Conservation (phyloP, 2,113 vertebrate genomes). For the Isurus oxyrinchus region DNA sequence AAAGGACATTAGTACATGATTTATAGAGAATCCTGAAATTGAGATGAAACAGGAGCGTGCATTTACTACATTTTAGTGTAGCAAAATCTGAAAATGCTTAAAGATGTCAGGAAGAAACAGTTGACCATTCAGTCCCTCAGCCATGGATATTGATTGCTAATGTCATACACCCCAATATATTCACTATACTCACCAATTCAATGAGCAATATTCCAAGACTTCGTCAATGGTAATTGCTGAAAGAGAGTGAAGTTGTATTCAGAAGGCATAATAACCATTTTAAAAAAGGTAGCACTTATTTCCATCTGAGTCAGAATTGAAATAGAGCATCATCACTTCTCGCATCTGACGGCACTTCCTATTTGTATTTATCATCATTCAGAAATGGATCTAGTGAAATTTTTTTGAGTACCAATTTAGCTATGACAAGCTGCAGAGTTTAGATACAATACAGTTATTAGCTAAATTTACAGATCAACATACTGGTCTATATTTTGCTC, state of each 20-base stretch:
- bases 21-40: not conserved
- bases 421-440: not conserved
- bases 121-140: too few relatives aligned
- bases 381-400: too few relatives aligned
- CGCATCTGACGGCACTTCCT: constrained; percentile 94
- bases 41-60: not conserved
- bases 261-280: not conserved
- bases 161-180: not conserved
- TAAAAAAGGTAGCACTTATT: not conserved
- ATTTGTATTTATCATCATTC: constrained; percentile 68
- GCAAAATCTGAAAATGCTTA: not conserved
- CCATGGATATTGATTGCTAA: too few relatives aligned
- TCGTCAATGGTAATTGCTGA: not conserved
- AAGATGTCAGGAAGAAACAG: too few relatives aligned
- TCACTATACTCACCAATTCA: not conserved
- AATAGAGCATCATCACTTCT: constrained; percentile 73
- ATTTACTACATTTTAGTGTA: not conserved
- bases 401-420: not conserved
- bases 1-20: too few relatives aligned
- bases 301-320: constrained; percentile 12
- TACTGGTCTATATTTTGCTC: not conserved
- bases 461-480: not conserved
- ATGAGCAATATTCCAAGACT: too few relatives aligned
- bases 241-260: not conserved
- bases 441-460: too few relatives aligned